These are phyloP conservation scores for Cyprinus carpio DNA, from an alignment of 2,113 vertebrate genomes.

Conservation along the genomic window DNA sequence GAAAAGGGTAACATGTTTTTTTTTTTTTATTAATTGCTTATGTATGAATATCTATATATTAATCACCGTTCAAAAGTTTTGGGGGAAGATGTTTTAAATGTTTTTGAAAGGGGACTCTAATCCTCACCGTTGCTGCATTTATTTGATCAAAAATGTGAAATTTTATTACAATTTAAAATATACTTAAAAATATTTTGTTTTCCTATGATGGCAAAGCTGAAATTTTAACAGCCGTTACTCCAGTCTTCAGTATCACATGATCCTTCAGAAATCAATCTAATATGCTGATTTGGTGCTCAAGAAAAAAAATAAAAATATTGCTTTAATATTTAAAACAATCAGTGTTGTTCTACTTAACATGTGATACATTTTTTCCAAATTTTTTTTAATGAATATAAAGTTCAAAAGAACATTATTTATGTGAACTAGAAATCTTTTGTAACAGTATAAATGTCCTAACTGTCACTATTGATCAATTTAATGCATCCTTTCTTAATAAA, in stretches of 20 bases:
- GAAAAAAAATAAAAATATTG: background rate
- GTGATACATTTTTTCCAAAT: background rate
- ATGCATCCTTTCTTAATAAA: too few species aligned
- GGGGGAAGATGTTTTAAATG: background rate
- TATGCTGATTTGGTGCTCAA: background rate
- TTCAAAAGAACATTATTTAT: background rate
- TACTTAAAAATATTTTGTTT: background rate
- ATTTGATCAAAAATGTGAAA: background rate
- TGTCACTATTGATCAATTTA: background rate
- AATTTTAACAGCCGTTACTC: background rate
- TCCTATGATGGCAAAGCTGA: background rate
- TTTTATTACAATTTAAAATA: background rate
- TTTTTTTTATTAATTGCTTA: background rate
- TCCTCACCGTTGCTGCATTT: background rate
- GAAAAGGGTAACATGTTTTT: constrained; percentile 72
- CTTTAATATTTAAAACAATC: background rate
- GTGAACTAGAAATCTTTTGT: background rate
- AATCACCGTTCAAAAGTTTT: background rate
- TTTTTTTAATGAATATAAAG: background rate
- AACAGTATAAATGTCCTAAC: background rate
- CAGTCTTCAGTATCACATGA: background rate
- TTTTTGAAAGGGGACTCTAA: background rate
- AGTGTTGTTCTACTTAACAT: background rate
- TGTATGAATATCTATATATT: background rate
- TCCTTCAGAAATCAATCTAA: background rate